A percentile compares a stretch with the other conserved stretches of the same genome.
These are phyloP conservation scores for Brachypodius melanocephalos DNA, from an alignment of 2,113 vertebrate genomes.

Conservation along the genomic window DNA sequence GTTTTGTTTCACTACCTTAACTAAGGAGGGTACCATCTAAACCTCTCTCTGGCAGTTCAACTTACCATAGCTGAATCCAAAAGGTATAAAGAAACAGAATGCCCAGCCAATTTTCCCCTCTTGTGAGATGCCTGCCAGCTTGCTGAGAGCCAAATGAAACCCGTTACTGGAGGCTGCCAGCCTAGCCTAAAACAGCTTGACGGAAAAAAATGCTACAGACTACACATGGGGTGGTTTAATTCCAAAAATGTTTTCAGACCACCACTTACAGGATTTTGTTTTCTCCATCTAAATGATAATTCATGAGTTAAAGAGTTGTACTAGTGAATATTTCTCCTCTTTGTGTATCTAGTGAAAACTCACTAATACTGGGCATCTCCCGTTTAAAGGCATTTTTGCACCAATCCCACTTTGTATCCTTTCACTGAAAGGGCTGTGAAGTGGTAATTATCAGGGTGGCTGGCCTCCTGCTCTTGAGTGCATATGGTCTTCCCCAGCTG, in stretches of 20 bases:
- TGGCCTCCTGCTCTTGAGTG: background rate
- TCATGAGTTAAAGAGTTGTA: background rate
- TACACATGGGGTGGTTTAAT: background rate
- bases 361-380: background rate
- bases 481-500: background rate
- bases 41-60: background rate
- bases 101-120: background rate
- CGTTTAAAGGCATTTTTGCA: background rate
- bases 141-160: slow-evolving; percentile 4
- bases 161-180: background rate
- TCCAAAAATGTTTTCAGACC: background rate
- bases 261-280: background rate
- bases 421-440: background rate
- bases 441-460: background rate
- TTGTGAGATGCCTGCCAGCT: background rate
- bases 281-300: background rate
- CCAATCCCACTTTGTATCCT: background rate
- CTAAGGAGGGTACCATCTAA: background rate
- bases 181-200: background rate
- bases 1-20: background rate
- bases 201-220: background rate
- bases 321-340: background rate
- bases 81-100: background rate
- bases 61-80: background rate
- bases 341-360: background rate